phyloP scores from a whole-genome alignment of 2,888 invertebrate genomes.

The Lochmaea capreae region DNA sequence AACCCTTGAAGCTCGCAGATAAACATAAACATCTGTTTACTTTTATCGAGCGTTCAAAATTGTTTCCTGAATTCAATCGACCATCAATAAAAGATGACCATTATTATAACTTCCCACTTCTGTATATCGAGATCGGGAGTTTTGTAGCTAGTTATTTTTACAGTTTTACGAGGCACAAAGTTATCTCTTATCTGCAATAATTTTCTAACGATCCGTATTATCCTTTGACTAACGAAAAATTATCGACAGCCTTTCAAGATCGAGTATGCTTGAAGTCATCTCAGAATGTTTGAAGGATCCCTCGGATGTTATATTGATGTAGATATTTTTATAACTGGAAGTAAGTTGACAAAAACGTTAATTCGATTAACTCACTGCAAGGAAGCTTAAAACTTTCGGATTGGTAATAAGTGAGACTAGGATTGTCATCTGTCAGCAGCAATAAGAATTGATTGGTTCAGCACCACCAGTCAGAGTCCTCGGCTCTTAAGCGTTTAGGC shows the following conservation, averaged over 20 bases:
- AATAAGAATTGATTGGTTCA: too few species aligned
- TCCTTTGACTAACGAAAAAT: not conserved
- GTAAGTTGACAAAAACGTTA: not conserved
- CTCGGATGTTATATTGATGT: not conserved
- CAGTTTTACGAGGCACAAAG: not conserved
- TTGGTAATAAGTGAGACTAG: too few species aligned
- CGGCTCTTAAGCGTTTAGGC: too few species aligned
- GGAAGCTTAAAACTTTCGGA: too few species aligned
- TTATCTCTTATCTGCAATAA: not conserved
- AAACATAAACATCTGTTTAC: not conserved
- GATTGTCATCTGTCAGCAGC: too few species aligned
- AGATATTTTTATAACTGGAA: not conserved
- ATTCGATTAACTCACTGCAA: too few species aligned
- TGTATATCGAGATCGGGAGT: not conserved
- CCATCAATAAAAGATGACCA: not conserved
- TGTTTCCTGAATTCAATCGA: not conserved
- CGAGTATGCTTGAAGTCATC: not conserved
- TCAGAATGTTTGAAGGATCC: not conserved
- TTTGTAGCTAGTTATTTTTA: not conserved
- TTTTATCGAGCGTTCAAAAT: not conserved
- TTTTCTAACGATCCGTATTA: not conserved
- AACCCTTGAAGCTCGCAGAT: too few species aligned
- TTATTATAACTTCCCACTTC: not conserved
- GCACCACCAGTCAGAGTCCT: too few species aligned
- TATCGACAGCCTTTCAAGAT: not conserved